Evolutionary conservation across 1,140 invertebrate species (phyloP).

Genomic region (Trichonephila clavipes): DNA sequence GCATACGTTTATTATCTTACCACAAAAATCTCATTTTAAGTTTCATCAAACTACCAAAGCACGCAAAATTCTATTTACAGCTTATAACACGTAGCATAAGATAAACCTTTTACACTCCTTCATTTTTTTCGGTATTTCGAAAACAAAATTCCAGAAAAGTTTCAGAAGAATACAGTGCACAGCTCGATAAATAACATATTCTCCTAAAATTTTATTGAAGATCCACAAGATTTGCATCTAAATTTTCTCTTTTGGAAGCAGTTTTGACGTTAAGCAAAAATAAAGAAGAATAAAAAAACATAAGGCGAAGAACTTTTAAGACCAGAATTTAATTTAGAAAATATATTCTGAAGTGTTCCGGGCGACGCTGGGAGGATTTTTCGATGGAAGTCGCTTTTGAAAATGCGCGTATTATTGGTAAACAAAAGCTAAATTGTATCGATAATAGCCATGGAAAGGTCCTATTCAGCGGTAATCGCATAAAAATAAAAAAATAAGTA

Average conservation of each 20-base stretch:
- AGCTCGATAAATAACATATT: constrained; percentile 42
- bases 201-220: constrained; percentile 40
- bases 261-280: constrained; percentile 12
- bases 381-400: not conserved
- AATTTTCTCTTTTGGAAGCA: not conserved
- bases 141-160: constrained; percentile 36
- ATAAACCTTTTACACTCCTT: constrained; percentile 15
- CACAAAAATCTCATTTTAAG: constrained; percentile 34
- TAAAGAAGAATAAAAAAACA: not conserved
- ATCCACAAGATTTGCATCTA: constrained; percentile 51
- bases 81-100: not conserved
- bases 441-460: not conserved
- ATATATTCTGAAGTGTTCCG: constrained; percentile 23
- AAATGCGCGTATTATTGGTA: not conserved
- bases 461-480: not conserved
- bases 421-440: constrained; percentile 24
- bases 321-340: constrained; percentile 47
- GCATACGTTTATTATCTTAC: not conserved
- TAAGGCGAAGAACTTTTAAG: constrained; percentile 15
- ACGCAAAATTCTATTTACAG: constrained; percentile 35
- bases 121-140: not conserved
- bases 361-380: not conserved
- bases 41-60: not conserved
- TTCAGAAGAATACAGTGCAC: not conserved
- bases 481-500: not conserved